Evolutionary conservation across 2,888 invertebrate genomes (phyloP).

Genomic region (Euzophera pinguis): DNA sequence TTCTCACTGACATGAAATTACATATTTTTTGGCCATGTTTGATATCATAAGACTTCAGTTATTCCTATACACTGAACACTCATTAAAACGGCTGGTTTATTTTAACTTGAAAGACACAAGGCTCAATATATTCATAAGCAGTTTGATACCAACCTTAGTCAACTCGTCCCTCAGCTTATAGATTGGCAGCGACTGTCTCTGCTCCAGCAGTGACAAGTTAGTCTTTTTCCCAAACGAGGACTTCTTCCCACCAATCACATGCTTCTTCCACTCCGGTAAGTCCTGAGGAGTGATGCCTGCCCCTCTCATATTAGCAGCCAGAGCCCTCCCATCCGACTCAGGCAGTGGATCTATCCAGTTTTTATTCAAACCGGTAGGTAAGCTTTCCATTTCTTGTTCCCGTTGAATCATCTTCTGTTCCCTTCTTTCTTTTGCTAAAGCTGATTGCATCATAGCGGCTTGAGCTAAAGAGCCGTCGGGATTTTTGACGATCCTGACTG

Average conservation of each 20-base stretch:
- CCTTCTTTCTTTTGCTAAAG: conserved; percentile 96
- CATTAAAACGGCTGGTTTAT: too few relatives aligned
- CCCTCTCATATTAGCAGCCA: conserved; percentile 90
- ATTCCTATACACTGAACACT: too few relatives aligned
- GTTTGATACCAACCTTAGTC: conserved; percentile 82
- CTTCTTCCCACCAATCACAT: conserved; percentile 98
- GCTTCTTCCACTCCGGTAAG: conserved; percentile 99
- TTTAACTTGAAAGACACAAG: too few relatives aligned
- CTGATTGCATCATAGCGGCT: conserved; percentile 99
- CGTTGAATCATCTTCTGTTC: conserved; percentile 98
- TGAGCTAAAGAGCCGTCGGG: conserved; percentile 99
- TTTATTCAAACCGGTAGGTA: conserved; percentile 90
- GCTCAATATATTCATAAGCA: background rate
- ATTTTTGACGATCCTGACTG: conserved; percentile 97
- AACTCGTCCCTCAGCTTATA: conserved; percentile 97
- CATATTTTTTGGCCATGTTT: too few relatives aligned
- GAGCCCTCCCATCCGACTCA: conserved; percentile 85
- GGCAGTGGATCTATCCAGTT: conserved; percentile 98
- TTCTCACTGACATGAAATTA: too few relatives aligned
- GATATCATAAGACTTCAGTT: too few relatives aligned
- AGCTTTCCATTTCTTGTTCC: conserved; percentile 92
- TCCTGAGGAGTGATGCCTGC: conserved; percentile 92
- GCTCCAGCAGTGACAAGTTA: conserved; percentile 95
- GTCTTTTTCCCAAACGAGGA: conserved; percentile 99
- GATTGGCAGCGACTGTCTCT: conserved; percentile 97